Evolutionary conservation across 1,140 invertebrate species (phyloP).

Genomic region (Drosophila busckii): DNA sequence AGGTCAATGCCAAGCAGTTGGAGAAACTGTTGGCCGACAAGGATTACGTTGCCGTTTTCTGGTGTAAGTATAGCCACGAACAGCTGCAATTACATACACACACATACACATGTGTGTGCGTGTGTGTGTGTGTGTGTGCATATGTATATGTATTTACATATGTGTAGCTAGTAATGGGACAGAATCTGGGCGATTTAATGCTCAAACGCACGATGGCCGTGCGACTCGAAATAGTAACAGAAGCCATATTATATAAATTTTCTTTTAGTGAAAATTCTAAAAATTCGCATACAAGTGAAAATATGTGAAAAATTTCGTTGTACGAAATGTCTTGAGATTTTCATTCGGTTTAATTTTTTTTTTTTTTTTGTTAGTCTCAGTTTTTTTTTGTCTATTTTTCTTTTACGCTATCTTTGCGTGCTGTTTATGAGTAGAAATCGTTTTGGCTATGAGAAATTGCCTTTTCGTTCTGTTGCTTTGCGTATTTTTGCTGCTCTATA

Average conservation of each 20-base stretch:
- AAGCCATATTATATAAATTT: conserved; percentile 75
- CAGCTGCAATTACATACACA: neutral
- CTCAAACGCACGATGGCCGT: conserved; percentile 38
- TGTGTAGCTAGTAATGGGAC: conserved; percentile 39
- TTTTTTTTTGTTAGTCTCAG: conserved; percentile 31
- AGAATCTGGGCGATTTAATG: conserved; percentile 50
- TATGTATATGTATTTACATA: neutral
- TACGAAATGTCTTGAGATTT: conserved; percentile 71
- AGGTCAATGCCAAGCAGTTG: conserved; percentile 94
- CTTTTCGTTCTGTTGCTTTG: conserved; percentile 24
- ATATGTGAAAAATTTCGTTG: conserved; percentile 77
- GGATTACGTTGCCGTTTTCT: conserved; percentile 96
- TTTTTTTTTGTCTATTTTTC: conserved; percentile 24
- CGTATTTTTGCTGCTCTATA: conserved; percentile 34
- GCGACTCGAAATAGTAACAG: conserved; percentile 73
- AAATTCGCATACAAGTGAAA: conserved; percentile 76
- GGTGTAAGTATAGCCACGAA: conserved; percentile 87
- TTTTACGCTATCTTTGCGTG: conserved; percentile 43
- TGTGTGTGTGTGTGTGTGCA: neutral
- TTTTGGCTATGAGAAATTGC: conserved; percentile 54
- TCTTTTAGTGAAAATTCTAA: conserved; percentile 73
- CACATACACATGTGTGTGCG: neutral
- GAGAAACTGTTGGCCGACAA: conserved; percentile 92
- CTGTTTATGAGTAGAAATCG: conserved; percentile 71
- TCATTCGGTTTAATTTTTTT: conserved; percentile 60